phyloP scores from a whole-genome alignment of 2,797 vertebrate species.

The Valencia hispanica region DNA sequence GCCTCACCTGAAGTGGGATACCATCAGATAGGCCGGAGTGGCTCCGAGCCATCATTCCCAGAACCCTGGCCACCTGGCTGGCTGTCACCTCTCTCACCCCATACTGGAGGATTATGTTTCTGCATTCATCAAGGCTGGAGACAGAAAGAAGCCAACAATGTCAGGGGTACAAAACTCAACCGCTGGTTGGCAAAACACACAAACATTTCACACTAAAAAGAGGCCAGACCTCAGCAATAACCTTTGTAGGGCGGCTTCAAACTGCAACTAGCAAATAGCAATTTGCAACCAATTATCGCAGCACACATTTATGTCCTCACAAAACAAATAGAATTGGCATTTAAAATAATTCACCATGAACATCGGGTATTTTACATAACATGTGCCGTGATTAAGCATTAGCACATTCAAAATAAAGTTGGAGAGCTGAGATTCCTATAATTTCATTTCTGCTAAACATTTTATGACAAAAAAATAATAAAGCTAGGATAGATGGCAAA shows the following conservation, averaged over 20 bases:
- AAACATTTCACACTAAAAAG: background rate
- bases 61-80: constrained; percentile 96
- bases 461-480: too few relatives aligned
- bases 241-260: background rate
- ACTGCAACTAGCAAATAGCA: background rate
- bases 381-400: too few relatives aligned
- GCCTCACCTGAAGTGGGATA: constrained; percentile 91
- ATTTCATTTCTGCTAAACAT: too few relatives aligned
- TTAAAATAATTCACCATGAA: too few relatives aligned
- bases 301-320: background rate
- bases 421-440: background rate
- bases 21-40: constrained; percentile 96
- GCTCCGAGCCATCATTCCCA: constrained; percentile 99
- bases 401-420: background rate
- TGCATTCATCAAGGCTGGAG: constrained; percentile 95
- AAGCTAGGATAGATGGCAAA: too few relatives aligned
- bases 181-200: background rate
- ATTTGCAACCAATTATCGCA: background rate
- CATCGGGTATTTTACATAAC: background rate
- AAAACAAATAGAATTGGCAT: too few relatives aligned
- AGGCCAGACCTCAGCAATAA: background rate
- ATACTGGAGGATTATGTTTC: constrained; percentile 97
- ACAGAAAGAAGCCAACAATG: constrained; percentile 2
- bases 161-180: background rate
- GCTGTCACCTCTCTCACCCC: constrained; percentile 97